These are phyloP conservation scores for Beris chalybata DNA, from an alignment of 2,888 invertebrate species.

Conservation along the genomic window DNA sequence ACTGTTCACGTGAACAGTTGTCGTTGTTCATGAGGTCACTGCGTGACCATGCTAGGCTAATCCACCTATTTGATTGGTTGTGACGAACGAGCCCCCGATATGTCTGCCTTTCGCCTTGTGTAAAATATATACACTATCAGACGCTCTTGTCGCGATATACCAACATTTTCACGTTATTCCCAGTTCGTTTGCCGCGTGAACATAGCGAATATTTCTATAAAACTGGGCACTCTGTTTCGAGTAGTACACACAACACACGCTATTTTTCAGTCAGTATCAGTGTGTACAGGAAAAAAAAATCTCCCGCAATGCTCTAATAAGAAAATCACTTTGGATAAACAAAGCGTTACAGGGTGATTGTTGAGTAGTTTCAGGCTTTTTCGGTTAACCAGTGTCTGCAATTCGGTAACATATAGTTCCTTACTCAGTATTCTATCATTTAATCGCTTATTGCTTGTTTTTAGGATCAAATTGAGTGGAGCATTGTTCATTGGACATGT, in stretches of 20 bases:
- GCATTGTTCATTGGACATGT: too few relatives aligned
- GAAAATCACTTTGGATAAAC: conserved; percentile 13
- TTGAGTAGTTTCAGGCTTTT: too few relatives aligned
- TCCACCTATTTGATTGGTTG: conserved; percentile 62
- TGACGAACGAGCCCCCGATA: conserved; percentile 70
- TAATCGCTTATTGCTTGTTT: too few relatives aligned
- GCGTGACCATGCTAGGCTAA: conserved; percentile 64
- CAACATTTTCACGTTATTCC: conserved; percentile 7
- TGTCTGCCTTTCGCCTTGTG: conserved; percentile 43
- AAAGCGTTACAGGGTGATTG: conserved; percentile 12
- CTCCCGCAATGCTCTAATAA: conserved; percentile 22
- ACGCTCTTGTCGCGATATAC: conserved; percentile 1
- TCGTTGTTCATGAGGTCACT: conserved; percentile 74
- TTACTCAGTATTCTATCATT: too few relatives aligned
- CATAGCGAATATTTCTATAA: too few relatives aligned
- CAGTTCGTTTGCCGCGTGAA: background rate
- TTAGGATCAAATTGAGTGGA: too few relatives aligned
- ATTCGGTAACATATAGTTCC: too few relatives aligned
- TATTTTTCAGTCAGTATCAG: background rate
- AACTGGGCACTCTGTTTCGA: too few relatives aligned
- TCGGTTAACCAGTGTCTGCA: too few relatives aligned
- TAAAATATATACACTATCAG: conserved; percentile 41
- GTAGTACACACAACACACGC: too few relatives aligned
- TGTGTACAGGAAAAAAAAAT: conserved; percentile 6
- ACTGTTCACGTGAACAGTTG: conserved; percentile 65